A percentile compares a stretch with the other conserved stretches of the same genome.
These are phyloP conservation scores for Mesorhabditis belari DNA, from an alignment of 2,888 invertebrate species.

Conservation along the genomic window DNA sequence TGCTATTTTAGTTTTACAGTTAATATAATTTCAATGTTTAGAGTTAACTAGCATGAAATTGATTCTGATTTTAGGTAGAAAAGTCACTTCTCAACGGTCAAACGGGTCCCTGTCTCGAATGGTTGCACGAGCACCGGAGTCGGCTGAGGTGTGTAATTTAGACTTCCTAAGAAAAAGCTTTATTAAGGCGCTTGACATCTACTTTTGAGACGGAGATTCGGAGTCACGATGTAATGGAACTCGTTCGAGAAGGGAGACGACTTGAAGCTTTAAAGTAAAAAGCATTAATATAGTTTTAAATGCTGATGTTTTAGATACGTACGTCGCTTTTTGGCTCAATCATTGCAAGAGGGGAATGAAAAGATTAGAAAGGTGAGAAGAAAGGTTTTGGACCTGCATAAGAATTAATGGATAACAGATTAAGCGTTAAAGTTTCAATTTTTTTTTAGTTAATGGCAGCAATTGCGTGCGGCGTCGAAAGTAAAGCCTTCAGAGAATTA, in stretches of 20 bases:
- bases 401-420: too few species aligned
- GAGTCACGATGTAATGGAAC: conserved; percentile 68
- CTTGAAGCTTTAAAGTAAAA: conserved; percentile 78
- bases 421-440: neutral
- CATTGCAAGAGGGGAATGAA: neutral
- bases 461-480: conserved; percentile 7
- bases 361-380: neutral
- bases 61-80: conserved; percentile 10
- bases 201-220: neutral
- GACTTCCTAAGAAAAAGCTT: neutral
- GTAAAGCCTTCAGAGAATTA: conserved; percentile 57
- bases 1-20: too few species aligned
- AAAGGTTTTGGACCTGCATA: too few species aligned
- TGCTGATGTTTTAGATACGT: neutral
- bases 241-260: conserved; percentile 71
- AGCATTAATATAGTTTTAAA: neutral
- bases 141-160: neutral
- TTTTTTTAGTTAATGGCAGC: conserved; percentile 30
- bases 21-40: too few species aligned
- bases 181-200: neutral
- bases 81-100: conserved; percentile 25
- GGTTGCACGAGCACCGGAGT: conserved; percentile 57
- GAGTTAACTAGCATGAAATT: neutral
- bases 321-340: neutral
- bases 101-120: conserved; percentile 41